Conservation (phyloP, 1,140 invertebrate genomes). For the Heterodera carotae region DNA sequence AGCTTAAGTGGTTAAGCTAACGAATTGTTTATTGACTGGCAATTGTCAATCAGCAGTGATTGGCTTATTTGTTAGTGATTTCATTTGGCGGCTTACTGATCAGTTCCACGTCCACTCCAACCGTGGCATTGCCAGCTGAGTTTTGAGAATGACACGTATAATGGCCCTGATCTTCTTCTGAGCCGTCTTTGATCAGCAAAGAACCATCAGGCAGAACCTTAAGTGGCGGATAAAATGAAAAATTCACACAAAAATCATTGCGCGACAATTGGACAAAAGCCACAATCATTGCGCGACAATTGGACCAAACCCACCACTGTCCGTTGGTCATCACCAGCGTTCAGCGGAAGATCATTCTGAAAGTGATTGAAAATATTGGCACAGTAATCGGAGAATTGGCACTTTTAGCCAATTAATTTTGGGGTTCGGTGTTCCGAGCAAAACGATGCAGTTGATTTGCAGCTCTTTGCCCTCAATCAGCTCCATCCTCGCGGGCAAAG, state of each 20-base stretch:
- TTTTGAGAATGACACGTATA: constrained; percentile 68
- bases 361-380: background rate
- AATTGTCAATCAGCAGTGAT: no score
- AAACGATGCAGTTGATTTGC: constrained; percentile 65
- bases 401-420: constrained; percentile 66
- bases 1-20: no score
- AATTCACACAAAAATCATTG: background rate
- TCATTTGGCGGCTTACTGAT: constrained; percentile 65
- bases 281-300: no score
- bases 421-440: constrained; percentile 68
- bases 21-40: no score
- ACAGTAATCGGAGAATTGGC: background rate
- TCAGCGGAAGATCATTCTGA: background rate
- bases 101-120: constrained; percentile 66
- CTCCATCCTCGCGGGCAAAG: constrained; percentile 58
- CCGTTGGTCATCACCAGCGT: background rate
- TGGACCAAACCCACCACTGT: background rate
- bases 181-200: constrained; percentile 51
- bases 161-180: constrained; percentile 65
- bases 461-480: constrained; percentile 62
- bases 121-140: constrained; percentile 67
- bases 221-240: background rate
- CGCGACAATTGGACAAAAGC: no score
- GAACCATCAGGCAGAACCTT: constrained; percentile 58
- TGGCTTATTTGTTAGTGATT: no score